Evolutionary conservation across 2,888 invertebrate genomes (phyloP), one percentile per base, ranked within the genome.

Genomic region (Fabriciana adippe): DNA sequence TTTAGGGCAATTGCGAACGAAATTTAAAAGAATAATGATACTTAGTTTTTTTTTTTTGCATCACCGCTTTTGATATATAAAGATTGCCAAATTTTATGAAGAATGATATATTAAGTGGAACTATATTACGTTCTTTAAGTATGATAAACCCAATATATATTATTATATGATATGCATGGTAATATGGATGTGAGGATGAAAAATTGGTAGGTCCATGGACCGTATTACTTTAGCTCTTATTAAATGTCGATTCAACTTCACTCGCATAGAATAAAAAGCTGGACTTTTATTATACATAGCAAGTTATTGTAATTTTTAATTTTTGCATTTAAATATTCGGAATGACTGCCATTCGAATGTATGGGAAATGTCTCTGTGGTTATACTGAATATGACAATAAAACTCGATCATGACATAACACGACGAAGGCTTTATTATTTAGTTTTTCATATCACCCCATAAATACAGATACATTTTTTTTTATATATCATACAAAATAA

Each of bases 341-440:
- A 26, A 26, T 3, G 26, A 26, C 26, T 26, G 26, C 26, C 26
- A 26, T 26, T 26, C 26, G 4, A 26, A 26, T 21, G 21, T 21
- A 21, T 26, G 26, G 26, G 26, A 26, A 26, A 26, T 4, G 26
- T 26, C 4, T 26, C 26, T 26, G 26, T 26, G 26, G 6, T 18
- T 41, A 61, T 35, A 61, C 35, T 51, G 35, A 55, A n/a, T 48
- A 41, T 18, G 66, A 66, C 66, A 66, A 66, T 66, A 66, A 61
- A n/a, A 61, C 47, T 21, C 35, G 16, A 66, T 50, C 61, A 66
- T 66, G 61, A 66, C 66, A 66, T 35, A 35, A 35, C 6, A 26
- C 6, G 11, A 45, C 3, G 8, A 41, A 21, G 14, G 15, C 41
- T 53, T 31, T 47, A 47, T 54, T 35, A 53, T 45, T 53, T 35